These are phyloP conservation scores for Lithophane leautieri DNA, from an alignment of 2,888 invertebrate species.

Conservation along the genomic window DNA sequence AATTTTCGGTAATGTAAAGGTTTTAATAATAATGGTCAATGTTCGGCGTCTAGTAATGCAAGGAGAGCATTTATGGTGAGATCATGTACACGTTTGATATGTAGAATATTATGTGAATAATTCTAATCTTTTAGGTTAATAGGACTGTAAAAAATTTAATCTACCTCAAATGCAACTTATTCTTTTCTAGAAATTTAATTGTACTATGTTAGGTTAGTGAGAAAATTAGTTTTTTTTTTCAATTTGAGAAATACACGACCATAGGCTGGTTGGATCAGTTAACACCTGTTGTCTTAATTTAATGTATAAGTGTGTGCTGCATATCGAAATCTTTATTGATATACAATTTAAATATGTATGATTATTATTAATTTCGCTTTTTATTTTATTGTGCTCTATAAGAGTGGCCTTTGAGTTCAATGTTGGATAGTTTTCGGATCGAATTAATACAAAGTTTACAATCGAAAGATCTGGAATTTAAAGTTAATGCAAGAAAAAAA, in stretches of 20 bases:
- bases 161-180: slow-evolving; percentile 90
- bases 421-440: slow-evolving; percentile 68
- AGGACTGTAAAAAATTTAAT: slow-evolving; percentile 90
- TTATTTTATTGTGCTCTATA: slow-evolving; percentile 74
- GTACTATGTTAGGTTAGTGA: slow-evolving; percentile 88
- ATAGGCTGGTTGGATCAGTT: slow-evolving; percentile 74
- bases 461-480: slow-evolving; percentile 76
- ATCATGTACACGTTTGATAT: slow-evolving; percentile 86
- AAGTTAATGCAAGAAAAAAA: slow-evolving; percentile 71
- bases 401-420: slow-evolving; percentile 73
- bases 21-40: slow-evolving; percentile 73
- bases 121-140: slow-evolving; percentile 89
- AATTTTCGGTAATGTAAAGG: slow-evolving; percentile 72
- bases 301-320: slow-evolving; percentile 84
- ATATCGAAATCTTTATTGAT: slow-evolving; percentile 84
- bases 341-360: slow-evolving; percentile 81
- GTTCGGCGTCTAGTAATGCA: slow-evolving; percentile 80
- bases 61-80: slow-evolving; percentile 75
- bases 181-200: slow-evolving; percentile 86
- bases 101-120: slow-evolving; percentile 86
- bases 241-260: slow-evolving; percentile 82
- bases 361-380: slow-evolving; percentile 79
- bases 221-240: slow-evolving; percentile 81
- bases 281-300: slow-evolving; percentile 77
- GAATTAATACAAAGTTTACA: slow-evolving; percentile 63